A percentile compares a stretch with the other conserved stretches of the same genome.
phyloP scores from a whole-genome alignment of 2,797 vertebrate species.

The Triplophysa bombifrons region DNA sequence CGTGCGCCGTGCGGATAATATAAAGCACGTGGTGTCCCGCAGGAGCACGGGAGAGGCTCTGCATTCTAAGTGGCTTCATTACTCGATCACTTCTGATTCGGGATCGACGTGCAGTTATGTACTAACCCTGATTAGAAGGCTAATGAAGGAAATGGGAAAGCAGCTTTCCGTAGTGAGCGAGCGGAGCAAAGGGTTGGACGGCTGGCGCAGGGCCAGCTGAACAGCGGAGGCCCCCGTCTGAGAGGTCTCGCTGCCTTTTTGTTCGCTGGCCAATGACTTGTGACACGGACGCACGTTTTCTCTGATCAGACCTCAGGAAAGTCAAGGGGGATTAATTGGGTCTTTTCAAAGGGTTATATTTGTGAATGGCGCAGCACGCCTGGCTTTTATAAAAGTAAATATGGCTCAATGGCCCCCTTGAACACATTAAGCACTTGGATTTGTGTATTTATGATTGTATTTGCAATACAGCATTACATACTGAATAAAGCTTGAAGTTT shows the following conservation, averaged over 20 bases:
- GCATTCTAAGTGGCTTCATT: constrained; percentile 40
- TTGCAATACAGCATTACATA: background rate
- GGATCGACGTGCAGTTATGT: constrained; percentile 43
- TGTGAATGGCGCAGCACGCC: background rate
- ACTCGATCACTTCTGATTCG: constrained; percentile 49
- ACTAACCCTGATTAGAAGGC: constrained; percentile 54
- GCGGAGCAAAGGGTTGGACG: constrained; percentile 49
- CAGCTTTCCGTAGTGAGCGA: constrained; percentile 51
- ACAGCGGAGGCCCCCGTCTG: constrained; percentile 44
- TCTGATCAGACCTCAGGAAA: constrained; percentile 42
- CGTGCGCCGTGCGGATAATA: constrained; percentile 29
- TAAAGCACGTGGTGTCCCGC: constrained; percentile 29
- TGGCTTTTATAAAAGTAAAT: background rate
- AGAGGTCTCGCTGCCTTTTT: constrained; percentile 48
- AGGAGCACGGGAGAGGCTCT: constrained; percentile 29
- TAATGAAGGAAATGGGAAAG: constrained; percentile 58
- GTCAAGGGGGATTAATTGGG: constrained; percentile 50
- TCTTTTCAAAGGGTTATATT: constrained; percentile 5
- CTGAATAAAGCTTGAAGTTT: no score
- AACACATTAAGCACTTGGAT: background rate
- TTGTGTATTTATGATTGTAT: background rate
- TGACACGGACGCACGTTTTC: constrained; percentile 45
- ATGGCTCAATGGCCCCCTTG: background rate
- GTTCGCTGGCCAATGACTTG: constrained; percentile 51
- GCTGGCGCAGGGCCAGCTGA: constrained; percentile 45